phyloP scores from a whole-genome alignment of 2,888 invertebrate species.

The Drosophila mulleri region DNA sequence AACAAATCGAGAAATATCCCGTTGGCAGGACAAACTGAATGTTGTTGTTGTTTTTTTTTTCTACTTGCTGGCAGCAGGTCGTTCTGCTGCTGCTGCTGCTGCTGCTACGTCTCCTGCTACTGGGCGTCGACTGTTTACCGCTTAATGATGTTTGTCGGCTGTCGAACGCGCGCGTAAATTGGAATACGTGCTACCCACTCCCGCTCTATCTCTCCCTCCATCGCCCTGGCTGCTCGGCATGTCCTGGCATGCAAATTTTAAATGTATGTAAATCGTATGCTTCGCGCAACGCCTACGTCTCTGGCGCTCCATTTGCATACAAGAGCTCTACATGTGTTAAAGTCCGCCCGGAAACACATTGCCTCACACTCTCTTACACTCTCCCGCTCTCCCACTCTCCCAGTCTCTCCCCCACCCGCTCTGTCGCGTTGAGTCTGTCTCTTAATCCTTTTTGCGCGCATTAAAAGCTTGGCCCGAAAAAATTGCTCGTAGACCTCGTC shows the following conservation, averaged over 20 bases:
- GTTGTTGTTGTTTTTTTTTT: slow-evolving; percentile 4
- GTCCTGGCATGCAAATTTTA: slow-evolving; percentile 67
- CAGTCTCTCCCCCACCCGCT: background rate
- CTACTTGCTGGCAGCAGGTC: background rate
- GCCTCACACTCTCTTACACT: too few relatives aligned
- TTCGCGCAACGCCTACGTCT: slow-evolving; percentile 55
- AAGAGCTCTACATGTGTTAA: slow-evolving; percentile 62
- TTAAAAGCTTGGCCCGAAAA: slow-evolving; percentile 68
- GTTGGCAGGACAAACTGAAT: slow-evolving; percentile 24
- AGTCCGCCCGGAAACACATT: slow-evolving; percentile 12
- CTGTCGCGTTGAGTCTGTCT: slow-evolving; percentile 8
- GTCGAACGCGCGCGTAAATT: slow-evolving; percentile 68
- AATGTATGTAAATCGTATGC: slow-evolving; percentile 74
- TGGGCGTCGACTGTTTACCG: slow-evolving; percentile 37
- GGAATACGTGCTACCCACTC: slow-evolving; percentile 59
- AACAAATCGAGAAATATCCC: slow-evolving; percentile 41
- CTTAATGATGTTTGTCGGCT: slow-evolving; percentile 72
- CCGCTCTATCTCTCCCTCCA: background rate
- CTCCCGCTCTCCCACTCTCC: background rate
- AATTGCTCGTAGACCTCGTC: slow-evolving; percentile 47
- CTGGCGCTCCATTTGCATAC: slow-evolving; percentile 57
- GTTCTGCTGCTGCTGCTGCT: background rate
- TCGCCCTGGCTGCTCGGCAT: background rate
- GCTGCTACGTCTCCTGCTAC: background rate
- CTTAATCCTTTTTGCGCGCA: slow-evolving; percentile 73